These are phyloP conservation scores for Pimephales promelas DNA, from an alignment of 2,113 vertebrate species.

Conservation along the genomic window DNA sequence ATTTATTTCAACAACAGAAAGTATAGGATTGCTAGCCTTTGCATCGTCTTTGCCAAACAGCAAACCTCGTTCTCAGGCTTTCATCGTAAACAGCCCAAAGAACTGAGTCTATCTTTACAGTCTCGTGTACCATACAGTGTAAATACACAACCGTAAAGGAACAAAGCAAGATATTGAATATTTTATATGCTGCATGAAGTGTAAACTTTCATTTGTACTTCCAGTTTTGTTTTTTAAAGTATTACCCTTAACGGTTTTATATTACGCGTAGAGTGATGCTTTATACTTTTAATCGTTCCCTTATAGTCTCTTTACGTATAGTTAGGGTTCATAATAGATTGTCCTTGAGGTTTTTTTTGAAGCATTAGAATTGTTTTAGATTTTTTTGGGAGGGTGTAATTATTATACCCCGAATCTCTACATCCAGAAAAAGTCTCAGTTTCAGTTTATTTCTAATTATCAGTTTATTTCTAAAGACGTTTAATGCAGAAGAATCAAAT, in stretches of 20 bases:
- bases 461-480: slow-evolving; percentile 15
- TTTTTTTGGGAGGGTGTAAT: background rate
- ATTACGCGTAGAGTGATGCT: slow-evolving; percentile 1
- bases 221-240: slow-evolving; percentile 64
- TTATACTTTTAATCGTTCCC: background rate
- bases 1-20: slow-evolving; percentile 49
- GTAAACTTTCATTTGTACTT: slow-evolving; percentile 85
- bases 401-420: background rate
- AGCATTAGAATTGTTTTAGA: background rate
- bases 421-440: background rate
- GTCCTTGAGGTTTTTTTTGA: too few relatives aligned
- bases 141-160: slow-evolving; percentile 81
- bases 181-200: slow-evolving; percentile 96
- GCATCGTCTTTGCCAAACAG: background rate
- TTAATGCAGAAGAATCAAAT: slow-evolving; percentile 8
- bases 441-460: slow-evolving; percentile 50
- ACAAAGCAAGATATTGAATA: slow-evolving; percentile 85
- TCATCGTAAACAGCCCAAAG: background rate
- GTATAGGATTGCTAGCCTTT: slow-evolving; percentile 1
- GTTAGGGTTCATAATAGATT: background rate
- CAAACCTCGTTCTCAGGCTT: slow-evolving; percentile 17
- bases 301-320: background rate
- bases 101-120: slow-evolving; percentile 85
- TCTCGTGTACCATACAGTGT: slow-evolving; percentile 90
- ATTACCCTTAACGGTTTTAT: background rate